A percentile compares a stretch with the other conserved stretches of the same genome.
Conservation (phyloP, 2,888 invertebrate species). For the Miltochrista miniata region DNA sequence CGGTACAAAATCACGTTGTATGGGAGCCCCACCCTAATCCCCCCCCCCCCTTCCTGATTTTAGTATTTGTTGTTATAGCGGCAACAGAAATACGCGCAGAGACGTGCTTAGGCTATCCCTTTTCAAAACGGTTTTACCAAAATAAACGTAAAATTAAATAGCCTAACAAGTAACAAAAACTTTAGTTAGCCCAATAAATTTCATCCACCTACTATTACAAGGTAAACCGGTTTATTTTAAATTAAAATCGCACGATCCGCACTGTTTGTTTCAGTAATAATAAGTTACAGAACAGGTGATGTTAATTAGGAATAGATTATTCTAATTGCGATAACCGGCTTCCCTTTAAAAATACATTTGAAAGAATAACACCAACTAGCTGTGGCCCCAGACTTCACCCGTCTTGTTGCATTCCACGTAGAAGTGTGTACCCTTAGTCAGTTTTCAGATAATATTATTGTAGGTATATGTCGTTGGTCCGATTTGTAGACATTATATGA, state of each 20-base stretch:
- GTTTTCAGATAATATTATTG: no score
- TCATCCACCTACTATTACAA: not conserved
- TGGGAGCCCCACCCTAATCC: no score
- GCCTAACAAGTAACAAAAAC: not conserved
- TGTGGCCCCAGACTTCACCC: no score
- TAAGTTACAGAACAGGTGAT: slow-evolving; percentile 38
- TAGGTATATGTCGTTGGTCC: no score
- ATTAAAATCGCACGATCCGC: slow-evolving; percentile 23
- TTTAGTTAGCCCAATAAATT: not conserved
- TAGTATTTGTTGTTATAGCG: not conserved
- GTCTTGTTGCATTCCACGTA: no score
- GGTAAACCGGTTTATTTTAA: slow-evolving; percentile 9
- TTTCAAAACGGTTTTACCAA: no score
- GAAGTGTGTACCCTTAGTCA: no score
- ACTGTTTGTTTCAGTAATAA: slow-evolving; percentile 27
- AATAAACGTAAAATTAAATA: no score
- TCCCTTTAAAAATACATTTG: not conserved
- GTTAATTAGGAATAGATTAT: slow-evolving; percentile 20
- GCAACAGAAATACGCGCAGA: not conserved
- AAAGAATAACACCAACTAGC: not conserved
- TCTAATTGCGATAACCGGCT: slow-evolving; percentile 2
- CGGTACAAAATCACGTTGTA: no score
- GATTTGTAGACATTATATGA: no score
- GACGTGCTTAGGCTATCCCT: no score
- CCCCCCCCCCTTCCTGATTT: no score